A percentile compares a stretch with the other conserved stretches of the same genome.
phyloP scores from a whole-genome alignment of 2,113 vertebrate species.

The Ochotona curzoniae region DNA sequence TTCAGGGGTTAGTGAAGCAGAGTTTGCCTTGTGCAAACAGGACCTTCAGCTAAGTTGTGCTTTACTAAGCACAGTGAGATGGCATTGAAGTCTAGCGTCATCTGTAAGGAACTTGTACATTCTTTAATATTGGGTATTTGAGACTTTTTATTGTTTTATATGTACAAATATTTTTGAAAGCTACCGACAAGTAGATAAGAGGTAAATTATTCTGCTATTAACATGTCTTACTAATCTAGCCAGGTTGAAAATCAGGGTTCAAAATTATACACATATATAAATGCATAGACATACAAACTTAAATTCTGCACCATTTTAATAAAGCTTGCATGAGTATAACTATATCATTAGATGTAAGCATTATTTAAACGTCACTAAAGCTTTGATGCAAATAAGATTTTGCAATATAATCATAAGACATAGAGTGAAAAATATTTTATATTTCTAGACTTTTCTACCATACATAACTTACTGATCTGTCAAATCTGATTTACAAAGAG shows the following conservation, averaged over 20 bases:
- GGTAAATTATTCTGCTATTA: neutral
- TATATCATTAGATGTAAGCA: neutral
- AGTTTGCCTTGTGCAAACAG: neutral
- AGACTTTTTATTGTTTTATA: conserved; percentile 57
- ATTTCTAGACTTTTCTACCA: neutral
- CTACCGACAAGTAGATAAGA: neutral
- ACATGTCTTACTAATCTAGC: neutral
- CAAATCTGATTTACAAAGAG: neutral
- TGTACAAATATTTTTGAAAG: neutral
- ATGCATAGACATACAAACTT: neutral
- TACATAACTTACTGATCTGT: neutral
- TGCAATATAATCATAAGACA: conserved; percentile 28
- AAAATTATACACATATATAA: neutral
- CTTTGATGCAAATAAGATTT: neutral
- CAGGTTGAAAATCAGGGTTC: conserved; percentile 35
- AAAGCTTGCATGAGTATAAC: neutral
- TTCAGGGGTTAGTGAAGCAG: neutral
- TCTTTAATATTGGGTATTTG: conserved; percentile 29
- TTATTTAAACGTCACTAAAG: neutral
- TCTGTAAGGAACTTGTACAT: neutral
- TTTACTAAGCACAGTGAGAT: neutral
- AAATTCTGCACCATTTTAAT: conserved; percentile 21
- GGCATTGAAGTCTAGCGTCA: neutral
- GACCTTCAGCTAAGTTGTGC: neutral
- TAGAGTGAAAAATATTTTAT: neutral